These are phyloP conservation scores for Listronotus oregonensis DNA, from an alignment of 1,140 invertebrate genomes.

Conservation along the genomic window DNA sequence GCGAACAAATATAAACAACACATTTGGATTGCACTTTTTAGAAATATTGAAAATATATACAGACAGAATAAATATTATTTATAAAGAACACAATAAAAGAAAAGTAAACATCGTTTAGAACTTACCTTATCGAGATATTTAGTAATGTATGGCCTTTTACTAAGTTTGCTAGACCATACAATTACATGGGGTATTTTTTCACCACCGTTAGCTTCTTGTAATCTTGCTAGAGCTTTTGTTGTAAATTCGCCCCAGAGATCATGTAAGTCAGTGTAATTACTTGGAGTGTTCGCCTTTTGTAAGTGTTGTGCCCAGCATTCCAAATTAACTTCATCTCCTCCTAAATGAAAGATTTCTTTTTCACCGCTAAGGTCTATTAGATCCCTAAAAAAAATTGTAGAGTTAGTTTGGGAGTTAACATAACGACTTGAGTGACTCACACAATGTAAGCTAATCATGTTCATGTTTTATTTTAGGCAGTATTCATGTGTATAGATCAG, in stretches of 20 bases:
- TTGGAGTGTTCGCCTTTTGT: conserved; percentile 58
- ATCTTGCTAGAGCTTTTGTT: conserved; percentile 63
- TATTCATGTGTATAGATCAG: no score
- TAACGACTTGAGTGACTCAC: no score
- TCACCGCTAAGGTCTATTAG: conserved; percentile 68
- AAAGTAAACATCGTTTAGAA: conserved; percentile 45
- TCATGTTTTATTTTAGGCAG: no score
- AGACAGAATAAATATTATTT: neutral
- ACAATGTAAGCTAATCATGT: no score
- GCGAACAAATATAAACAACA: no score
- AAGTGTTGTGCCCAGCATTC: conserved; percentile 74
- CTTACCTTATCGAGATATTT: conserved; percentile 65
- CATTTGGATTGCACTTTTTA: neutral
- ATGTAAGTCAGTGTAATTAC: conserved; percentile 75
- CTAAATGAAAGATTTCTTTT: conserved; percentile 77
- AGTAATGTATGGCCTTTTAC: conserved; percentile 68
- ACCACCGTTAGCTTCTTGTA: conserved; percentile 70
- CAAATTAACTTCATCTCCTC: conserved; percentile 81
- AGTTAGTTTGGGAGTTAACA: no score
- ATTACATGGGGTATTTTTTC: conserved; percentile 67
- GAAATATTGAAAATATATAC: neutral
- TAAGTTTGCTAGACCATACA: conserved; percentile 80
- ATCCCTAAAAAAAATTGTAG: conserved; percentile 58
- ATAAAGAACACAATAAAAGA: neutral
- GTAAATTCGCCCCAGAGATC: conserved; percentile 80